Evolutionary conservation across 1,140 invertebrate species (phyloP), one percentile per base, ranked within the genome.

Genomic region (Andrena cerasifolii): DNA sequence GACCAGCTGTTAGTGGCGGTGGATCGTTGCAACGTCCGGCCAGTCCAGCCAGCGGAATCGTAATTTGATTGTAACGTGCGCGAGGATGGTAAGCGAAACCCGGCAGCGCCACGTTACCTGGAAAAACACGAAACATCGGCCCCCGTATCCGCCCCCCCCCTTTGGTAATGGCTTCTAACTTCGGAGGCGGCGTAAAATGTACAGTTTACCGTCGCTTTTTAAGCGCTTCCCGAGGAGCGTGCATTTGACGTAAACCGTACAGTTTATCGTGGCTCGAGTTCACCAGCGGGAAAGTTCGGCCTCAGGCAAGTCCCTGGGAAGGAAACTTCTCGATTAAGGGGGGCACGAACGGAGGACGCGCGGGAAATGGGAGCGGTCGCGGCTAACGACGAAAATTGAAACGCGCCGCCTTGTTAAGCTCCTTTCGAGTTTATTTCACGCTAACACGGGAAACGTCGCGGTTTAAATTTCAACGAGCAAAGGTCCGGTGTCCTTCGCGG

Each of bases 301-400:
- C 43, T 6, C n/a, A n/a, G n/a, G 4, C 1, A 51, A 65, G 66
- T 51, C 45, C 43, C 45, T 49, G 36, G 26, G 62, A 61, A 49
- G 53, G 75, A 70, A 83, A 83, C 80, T 82, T 83, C 47, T 78
- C 75, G 80, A 79, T 78, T 82, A 83, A 65, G 63, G n/a, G 12
- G 45, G 45, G 36, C n/a, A 31, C 58, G 68, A 73, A n/a, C n/a
- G n/a, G n/a, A n/a, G n/a, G n/a, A n/a, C n/a, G n/a, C 1, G 70
- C 6, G 54, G 24, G 24, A 31, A 0, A 58, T 4, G 54, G 24
- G 24, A 31, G 12, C 21, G 12, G 14, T 18, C 16, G 16, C 12
- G 56, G 28, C 40, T 73, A 75, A 82, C 68, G 51, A 36, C 63
- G 62, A 40, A 61, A 78, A 68, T 68, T 51, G 74, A 67, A 68